These are phyloP conservation scores for Trichopoda pennipes DNA, from an alignment of 2,888 invertebrate genomes.

Conservation along the genomic window DNA sequence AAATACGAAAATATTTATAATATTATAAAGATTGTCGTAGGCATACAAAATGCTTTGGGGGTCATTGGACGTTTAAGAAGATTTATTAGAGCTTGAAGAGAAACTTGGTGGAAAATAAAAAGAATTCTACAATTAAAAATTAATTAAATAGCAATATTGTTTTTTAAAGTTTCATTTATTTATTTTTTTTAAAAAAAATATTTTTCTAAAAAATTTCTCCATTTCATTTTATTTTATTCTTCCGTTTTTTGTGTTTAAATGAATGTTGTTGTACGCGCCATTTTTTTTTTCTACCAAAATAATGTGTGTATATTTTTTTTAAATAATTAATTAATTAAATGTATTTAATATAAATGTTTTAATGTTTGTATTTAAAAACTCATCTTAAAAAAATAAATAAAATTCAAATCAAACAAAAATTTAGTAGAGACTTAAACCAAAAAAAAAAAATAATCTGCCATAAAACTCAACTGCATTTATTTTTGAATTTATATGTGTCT, in stretches of 20 bases:
- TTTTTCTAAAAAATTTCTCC: too few relatives aligned
- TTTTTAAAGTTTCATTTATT: not conserved
- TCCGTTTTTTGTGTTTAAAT: constrained; percentile 15
- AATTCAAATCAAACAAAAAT: constrained; percentile 13
- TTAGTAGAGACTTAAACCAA: constrained; percentile 60
- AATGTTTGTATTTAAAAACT: constrained; percentile 56
- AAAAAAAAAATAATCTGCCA: constrained; percentile 34
- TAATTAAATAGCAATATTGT: not conserved
- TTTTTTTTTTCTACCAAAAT: constrained; percentile 48
- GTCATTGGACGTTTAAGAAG: constrained; percentile 57
- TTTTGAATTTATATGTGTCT: constrained; percentile 57
- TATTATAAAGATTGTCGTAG: constrained; percentile 27
- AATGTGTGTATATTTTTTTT: constrained; percentile 40
- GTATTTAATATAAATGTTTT: constrained; percentile 59
- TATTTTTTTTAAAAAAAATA: too few relatives aligned
- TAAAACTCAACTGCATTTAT: constrained; percentile 50
- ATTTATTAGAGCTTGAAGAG: constrained; percentile 52
- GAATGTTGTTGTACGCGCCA: constrained; percentile 65
- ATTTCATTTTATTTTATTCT: constrained; percentile 33
- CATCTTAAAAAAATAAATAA: constrained; percentile 14
- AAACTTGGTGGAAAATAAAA: constrained; percentile 38
- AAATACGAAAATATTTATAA: constrained; percentile 10
- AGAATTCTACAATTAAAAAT: not conserved
- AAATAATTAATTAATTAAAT: constrained; percentile 38
- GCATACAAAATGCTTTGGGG: constrained; percentile 52